These are phyloP conservation scores for Triplophysa yarkandensis DNA, from an alignment of 2,797 vertebrate genomes.

Conservation along the genomic window DNA sequence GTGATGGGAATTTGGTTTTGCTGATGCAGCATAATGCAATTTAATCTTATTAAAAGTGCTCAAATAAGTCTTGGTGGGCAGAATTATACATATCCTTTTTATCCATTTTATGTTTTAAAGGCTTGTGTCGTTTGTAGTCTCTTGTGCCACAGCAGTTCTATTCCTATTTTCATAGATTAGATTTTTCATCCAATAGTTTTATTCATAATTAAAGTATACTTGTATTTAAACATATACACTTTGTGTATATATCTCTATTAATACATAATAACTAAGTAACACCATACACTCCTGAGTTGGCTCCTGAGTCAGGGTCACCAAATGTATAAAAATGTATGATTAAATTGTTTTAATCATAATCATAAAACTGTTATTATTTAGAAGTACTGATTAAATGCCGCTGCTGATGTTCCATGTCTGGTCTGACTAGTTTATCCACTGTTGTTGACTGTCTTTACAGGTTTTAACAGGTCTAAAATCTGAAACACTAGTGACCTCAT, in stretches of 20 bases:
- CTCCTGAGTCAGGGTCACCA: not conserved
- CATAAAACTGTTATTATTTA: too few species aligned
- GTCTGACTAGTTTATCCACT: conserved; percentile 39
- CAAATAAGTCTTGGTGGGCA: not conserved
- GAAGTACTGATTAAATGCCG: too few species aligned
- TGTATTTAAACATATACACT: not conserved
- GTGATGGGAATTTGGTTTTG: not conserved
- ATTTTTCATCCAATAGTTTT: too few species aligned
- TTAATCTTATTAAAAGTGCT: not conserved
- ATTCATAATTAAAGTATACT: too few species aligned
- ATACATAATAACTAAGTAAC: not conserved
- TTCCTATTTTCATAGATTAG: not conserved
- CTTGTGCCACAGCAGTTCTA: conserved; percentile 16
- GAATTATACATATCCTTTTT: not conserved
- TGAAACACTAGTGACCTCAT: not conserved
- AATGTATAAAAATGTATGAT: not conserved
- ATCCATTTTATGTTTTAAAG: not conserved
- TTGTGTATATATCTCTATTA: not conserved
- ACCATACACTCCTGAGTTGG: not conserved
- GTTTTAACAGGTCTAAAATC: conserved; percentile 8
- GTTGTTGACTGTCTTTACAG: not conserved
- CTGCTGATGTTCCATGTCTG: not conserved
- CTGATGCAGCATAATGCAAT: not conserved
- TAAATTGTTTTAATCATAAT: too few species aligned
- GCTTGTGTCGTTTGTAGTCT: not conserved